Evolutionary conservation across 2,797 vertebrate genomes (phyloP), one percentile per base, ranked within the genome.

Genomic region (Chanos chanos): DNA sequence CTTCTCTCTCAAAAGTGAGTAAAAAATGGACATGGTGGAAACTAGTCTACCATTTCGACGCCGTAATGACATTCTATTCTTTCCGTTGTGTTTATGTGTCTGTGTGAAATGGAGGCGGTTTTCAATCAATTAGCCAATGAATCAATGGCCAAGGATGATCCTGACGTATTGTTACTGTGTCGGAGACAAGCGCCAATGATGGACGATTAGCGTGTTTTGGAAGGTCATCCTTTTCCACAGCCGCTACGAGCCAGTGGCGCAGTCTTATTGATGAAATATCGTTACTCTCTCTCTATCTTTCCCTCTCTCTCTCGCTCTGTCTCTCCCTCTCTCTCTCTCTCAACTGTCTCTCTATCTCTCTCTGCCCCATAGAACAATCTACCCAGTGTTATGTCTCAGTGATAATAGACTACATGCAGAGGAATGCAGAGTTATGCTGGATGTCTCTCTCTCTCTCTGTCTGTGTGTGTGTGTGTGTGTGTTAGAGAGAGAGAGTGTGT

Each of bases 201-300:
- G 45, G 36, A 57, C 37, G 33, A 34, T 33, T 27, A 12, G 6
- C 63, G 15, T 60, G 59, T 61, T 64, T 30, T 13, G 39, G 51
- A 34, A 56, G 51, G 51, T 48, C 34, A 45, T 21, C 13, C 25
- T 22, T 57, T 57, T 47, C 31, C 48, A 27, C 52, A 37, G 27
- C 48, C 16, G 31, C 15, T 30, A 60, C 25, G 51, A 45, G 30
- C 50, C 27, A 44, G 48, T 66, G 52, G 53, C 60, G 53, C 59
- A 58, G 64, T 19, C 39, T 51, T 52, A 60, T 55, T 63, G 66
- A 70, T 31, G 43, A 62, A 70, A 58, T 50, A 57, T 25, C 21
- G 55, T 50, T 56, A 33, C 40, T 47, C 50, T 36, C 27, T 36
- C 15, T 31, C 37, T 52, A 52, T 57, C 5, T 1, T 51, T 24